A percentile compares a stretch with the other conserved stretches of the same genome.
Conservation (phyloP, 2,113 vertebrate genomes). For the Cyphomyrus plagiostoma region DNA sequence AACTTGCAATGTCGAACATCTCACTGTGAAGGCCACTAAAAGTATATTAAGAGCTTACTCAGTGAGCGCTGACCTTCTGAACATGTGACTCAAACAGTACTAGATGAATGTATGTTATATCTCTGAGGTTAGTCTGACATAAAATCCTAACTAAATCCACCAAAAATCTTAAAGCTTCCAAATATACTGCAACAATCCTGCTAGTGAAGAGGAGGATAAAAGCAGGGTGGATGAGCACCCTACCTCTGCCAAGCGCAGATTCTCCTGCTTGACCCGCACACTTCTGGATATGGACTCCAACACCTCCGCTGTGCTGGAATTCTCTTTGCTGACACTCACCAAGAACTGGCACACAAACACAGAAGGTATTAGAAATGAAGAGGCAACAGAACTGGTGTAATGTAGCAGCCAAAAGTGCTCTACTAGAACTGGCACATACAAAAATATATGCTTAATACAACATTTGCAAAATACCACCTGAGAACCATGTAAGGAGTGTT, state of each 20-base stretch:
- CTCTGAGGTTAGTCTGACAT: not conserved
- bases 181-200: not conserved
- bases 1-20: not conserved
- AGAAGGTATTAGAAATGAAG: not conserved
- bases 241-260: slow-evolving; percentile 86
- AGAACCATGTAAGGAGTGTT: not conserved
- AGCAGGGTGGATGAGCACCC: not conserved
- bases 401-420: not conserved
- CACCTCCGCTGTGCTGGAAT: slow-evolving; percentile 84
- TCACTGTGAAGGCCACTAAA: not conserved
- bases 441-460: not conserved
- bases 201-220: not conserved
- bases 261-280: slow-evolving; percentile 78
- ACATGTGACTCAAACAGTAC: not conserved
- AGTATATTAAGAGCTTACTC: not conserved
- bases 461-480: not conserved
- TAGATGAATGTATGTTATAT: not conserved
- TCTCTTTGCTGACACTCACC: slow-evolving; percentile 94
- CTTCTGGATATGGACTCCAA: slow-evolving; percentile 84
- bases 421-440: not conserved
- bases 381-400: not conserved
- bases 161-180: not conserved
- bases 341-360: slow-evolving; percentile 66
- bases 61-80: not conserved
- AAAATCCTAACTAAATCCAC: not conserved